Evolutionary conservation across 2,113 vertebrate genomes (phyloP).

Genomic region (Saguinus midas): DNA sequence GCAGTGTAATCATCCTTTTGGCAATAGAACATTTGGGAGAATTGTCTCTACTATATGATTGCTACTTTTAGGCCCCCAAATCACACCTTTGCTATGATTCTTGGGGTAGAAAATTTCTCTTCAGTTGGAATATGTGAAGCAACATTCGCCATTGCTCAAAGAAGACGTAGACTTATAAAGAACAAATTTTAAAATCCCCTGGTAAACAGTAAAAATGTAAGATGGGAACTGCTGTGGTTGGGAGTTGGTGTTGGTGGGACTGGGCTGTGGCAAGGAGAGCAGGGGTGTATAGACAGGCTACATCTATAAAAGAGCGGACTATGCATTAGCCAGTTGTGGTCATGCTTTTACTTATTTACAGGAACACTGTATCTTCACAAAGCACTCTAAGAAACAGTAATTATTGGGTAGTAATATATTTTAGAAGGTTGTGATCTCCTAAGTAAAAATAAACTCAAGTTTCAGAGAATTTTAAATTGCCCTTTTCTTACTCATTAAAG

Average conservation of each 20-base stretch:
- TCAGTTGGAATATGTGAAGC: neutral
- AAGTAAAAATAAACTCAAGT: constrained; percentile 28
- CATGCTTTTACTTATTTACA: neutral
- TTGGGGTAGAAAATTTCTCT: neutral
- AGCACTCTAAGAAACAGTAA: neutral
- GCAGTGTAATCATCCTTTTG: neutral
- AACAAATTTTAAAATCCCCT: neutral
- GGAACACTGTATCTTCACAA: neutral
- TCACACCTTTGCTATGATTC: neutral
- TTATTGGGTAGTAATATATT: neutral
- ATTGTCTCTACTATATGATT: neutral
- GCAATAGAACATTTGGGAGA: neutral
- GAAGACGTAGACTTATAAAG: neutral
- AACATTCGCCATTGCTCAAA: neutral
- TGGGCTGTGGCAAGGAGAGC: neutral
- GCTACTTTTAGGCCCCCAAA: neutral
- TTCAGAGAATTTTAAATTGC: constrained; percentile 27
- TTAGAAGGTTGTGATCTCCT: neutral
- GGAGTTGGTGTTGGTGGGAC: neutral
- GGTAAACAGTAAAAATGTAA: neutral
- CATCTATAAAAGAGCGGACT: neutral
- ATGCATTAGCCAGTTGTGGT: neutral
- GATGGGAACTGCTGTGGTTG: neutral
- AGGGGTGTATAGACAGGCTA: neutral
- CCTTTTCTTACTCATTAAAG: neutral